phyloP scores from a whole-genome alignment of 2,113 vertebrate genomes.

The Cygnus atratus region DNA sequence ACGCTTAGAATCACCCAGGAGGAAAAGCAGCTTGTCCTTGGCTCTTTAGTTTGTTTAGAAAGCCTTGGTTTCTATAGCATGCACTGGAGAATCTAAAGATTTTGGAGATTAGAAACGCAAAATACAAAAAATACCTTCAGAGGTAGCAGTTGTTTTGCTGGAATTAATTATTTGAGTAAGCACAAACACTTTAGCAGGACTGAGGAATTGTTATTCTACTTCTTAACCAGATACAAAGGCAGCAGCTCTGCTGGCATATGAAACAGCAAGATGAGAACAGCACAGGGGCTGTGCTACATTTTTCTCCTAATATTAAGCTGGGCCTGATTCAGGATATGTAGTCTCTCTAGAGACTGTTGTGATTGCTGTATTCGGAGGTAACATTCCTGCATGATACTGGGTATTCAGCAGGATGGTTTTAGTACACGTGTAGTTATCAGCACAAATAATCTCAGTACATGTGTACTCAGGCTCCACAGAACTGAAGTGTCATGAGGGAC shows the following conservation, averaged over 20 bases:
- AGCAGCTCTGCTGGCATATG: neutral
- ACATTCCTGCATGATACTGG: fast-evolving
- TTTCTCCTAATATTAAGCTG: neutral
- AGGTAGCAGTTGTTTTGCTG: neutral
- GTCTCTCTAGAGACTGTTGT: neutral
- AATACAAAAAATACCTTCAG: neutral
- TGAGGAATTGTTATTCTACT: fast-evolving
- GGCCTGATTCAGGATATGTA: neutral
- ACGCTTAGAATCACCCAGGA: neutral
- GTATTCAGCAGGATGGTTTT: neutral
- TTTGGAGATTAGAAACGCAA: fast-evolving
- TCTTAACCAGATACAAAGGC: neutral
- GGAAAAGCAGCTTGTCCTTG: neutral
- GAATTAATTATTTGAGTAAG: neutral
- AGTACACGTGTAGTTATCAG: neutral
- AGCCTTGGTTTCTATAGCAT: neutral
- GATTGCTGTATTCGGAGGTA: neutral
- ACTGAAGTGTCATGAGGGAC: neutral
- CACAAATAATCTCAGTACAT: neutral
- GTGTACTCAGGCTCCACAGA: neutral
- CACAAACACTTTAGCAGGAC: neutral
- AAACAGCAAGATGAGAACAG: fast-evolving
- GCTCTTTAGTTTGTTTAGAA: neutral
- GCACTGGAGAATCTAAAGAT: neutral
- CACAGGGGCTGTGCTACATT: neutral